Base-by-base conservation (phyloP, 1,140 invertebrate genomes). In the Drosophila tropicalis region DNA sequence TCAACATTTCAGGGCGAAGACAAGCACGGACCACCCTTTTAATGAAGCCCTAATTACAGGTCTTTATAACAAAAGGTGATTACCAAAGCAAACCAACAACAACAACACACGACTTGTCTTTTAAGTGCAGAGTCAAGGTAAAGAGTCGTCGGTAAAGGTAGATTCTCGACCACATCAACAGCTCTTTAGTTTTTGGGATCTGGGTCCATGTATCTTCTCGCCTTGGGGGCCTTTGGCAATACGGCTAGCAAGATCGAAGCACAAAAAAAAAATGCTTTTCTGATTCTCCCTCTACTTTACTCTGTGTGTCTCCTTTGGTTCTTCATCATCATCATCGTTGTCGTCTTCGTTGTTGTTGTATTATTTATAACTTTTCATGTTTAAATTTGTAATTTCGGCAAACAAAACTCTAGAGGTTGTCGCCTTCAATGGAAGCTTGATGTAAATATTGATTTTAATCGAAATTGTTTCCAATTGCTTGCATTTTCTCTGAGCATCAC, bases 11-110 rank as follows among this genome's bases (percentile, higher is more conserved):
- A 74, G 77, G 84, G 84, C 84, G 84, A 89, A 87, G 84, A 87
- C 84, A 87, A 89, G 84, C 77, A 67, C 62, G 84, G 84, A 87
- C 84, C 84, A 87, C 84, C 84, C 84, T 87, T 87, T 87, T 87
- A 87, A 87, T 87, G 84, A 87, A 87, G 84, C 84, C 84, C 84
- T 87, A 87, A 87, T 87, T 87, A 87, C 84, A 87, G 44, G 84
- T 87, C 84, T 87, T 87, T 87, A 87, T 87, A 87, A 89, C 84
- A 87, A 87, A 87, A 87, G 84, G 84, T 87, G 84, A 87, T 87
- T 87, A 89, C 84, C 84, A 89, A 87, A 86, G 83, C 83, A 86
- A 89, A 86, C 84, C 84, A 86, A 79, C 54, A 40, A 63, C 58
- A 29, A 19, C 12, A 13, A 40, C 29, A 15, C 13, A 12, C 19